Evolutionary conservation across 2,797 vertebrate genomes (phyloP), one percentile per base, ranked within the genome.

Genomic region (Phrynocephalus forsythii): DNA sequence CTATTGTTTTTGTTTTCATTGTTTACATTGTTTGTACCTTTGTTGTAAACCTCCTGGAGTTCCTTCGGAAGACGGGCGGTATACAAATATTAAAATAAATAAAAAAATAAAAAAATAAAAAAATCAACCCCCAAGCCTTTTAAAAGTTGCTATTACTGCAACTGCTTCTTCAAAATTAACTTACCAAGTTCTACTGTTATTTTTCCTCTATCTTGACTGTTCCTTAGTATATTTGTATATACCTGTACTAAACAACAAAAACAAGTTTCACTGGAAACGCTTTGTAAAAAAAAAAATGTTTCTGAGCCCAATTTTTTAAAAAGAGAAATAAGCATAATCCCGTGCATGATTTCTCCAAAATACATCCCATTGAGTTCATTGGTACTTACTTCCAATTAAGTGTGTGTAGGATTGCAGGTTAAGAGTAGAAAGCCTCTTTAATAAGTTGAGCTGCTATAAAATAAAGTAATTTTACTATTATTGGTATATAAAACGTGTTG

Each of bases 391-490:
- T 28, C 78, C 52, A 33, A 18, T 30, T 63, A 63, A 79, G 30
- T 63, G 22, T 6, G 5, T 26, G 48, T 28, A 60, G 69, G 66
- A 66, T 90, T 93, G 94, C 63, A 78, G 16, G 20, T 93, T 83
- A 92, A 92, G 90, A 48, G 71, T 89, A 86, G 90, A 88, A 89
- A 92, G 84, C 52, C 38, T 4, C 79, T 2, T 5, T 92, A 91
- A 94, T 93, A 93, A 92, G 87, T 91, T 91, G 92, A 88, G 91
- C 88, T 88, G 92, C 94, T 94, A 85, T 87, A 87, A 83, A 89
- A 95, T 95, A 94, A 81, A 90, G 94, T 92, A 96, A 95, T 94
- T 97, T 96, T 96, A 96, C 97, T 96, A 95, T 96, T 96, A 96
- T 95, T 95, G 96, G 95, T 95, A 85, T 95, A 93, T 94, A 95